A percentile compares a stretch with the other conserved stretches of the same genome.
These are phyloP conservation scores for Metridium senile DNA, from an alignment of 92 coral and sea anemone species.

Conservation along the genomic window DNA sequence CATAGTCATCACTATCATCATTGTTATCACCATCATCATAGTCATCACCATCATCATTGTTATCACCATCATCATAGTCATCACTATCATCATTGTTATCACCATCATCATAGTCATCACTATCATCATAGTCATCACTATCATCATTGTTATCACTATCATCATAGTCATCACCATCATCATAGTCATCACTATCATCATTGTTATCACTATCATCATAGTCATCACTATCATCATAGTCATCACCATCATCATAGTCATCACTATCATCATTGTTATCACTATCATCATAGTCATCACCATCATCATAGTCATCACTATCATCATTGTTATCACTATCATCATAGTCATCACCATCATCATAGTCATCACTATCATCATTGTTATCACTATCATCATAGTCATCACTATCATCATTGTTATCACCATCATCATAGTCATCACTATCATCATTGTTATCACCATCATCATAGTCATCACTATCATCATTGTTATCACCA, in stretches of 20 bases:
- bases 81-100: background rate
- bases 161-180: no score
- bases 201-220: background rate
- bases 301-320: no score
- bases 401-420: background rate
- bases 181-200: background rate
- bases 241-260: no score
- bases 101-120: no score
- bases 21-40: background rate
- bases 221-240: background rate
- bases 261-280: background rate
- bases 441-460: background rate
- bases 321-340: background rate
- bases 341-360: no score
- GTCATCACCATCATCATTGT: background rate
- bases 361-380: background rate
- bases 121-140: no score
- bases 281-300: no score
- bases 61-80: no score
- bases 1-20: background rate
- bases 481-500: background rate
- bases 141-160: background rate
- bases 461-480: no score
- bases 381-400: background rate
- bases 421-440: no score